Evolutionary conservation across 2,888 invertebrate genomes (phyloP).

Genomic region (Deilephila porcellus): DNA sequence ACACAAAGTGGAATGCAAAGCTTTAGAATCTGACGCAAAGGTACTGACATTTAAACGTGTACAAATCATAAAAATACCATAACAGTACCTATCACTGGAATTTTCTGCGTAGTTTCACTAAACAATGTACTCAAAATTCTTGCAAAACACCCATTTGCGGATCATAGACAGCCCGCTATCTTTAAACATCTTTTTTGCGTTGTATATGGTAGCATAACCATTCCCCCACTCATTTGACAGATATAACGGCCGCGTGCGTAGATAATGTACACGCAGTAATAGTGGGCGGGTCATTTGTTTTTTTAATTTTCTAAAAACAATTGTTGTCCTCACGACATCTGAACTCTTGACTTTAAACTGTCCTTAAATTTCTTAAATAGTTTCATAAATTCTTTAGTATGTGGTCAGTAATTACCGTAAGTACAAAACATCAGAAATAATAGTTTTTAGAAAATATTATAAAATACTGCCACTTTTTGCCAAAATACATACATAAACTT

Average conservation of each 20-base stretch:
- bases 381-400: not conserved
- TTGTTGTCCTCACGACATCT: constrained; percentile 3
- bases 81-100: too few species aligned
- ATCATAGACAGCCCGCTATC: not conserved
- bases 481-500: too few species aligned
- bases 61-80: too few species aligned
- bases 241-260: constrained; percentile 3
- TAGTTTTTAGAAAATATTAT: too few species aligned
- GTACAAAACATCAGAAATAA: too few species aligned
- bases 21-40: too few species aligned
- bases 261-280: constrained; percentile 9
- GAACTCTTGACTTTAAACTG: constrained; percentile 5
- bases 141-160: not conserved
- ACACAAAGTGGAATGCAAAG: too few species aligned
- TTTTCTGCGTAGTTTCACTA: too few species aligned
- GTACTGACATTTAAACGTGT: too few species aligned
- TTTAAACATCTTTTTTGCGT: not conserved
- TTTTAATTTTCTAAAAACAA: constrained; percentile 25
- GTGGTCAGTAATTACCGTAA: too few species aligned
- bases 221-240: constrained; percentile 19
- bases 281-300: constrained; percentile 26
- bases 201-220: not conserved
- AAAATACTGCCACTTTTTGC: too few species aligned
- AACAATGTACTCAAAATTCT: too few species aligned
- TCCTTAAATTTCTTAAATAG: not conserved